phyloP scores from a whole-genome alignment of 37 sponge, comb jelly and placozoan genomes.

The Bolinopsis microptera region DNA sequence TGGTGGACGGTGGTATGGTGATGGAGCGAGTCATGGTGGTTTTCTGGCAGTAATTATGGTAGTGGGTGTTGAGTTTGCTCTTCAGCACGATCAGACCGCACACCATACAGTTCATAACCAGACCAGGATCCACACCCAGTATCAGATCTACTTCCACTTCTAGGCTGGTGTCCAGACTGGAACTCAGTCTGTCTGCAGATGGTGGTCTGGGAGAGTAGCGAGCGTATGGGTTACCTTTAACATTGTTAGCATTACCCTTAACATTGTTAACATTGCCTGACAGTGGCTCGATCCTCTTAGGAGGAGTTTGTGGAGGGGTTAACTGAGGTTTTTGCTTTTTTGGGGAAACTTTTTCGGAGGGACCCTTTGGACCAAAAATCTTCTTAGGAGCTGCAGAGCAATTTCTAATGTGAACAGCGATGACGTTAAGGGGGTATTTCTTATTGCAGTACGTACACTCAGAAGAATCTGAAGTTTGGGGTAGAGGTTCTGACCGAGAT shows the following conservation, averaged over 20 bases:
- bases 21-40: neutral
- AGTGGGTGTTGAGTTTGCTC: slow-evolving; percentile 64
- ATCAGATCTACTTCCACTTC: slow-evolving; percentile 50
- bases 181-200: neutral
- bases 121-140: slow-evolving; percentile 42
- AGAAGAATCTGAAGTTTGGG: neutral
- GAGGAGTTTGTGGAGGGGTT: neutral
- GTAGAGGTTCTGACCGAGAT: neutral
- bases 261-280: no score
- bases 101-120: slow-evolving; percentile 55
- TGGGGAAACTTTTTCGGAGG: neutral
- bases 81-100: slow-evolving; percentile 41
- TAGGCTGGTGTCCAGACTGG: slow-evolving; percentile 32
- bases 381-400: slow-evolving; percentile 11
- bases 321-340: neutral
- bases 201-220: slow-evolving; percentile 1
- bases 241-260: neutral
- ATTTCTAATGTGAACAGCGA: neutral
- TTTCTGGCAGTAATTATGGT: slow-evolving; percentile 37
- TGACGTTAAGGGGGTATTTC: neutral
- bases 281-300: neutral
- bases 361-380: neutral
- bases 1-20: neutral
- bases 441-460: neutral
- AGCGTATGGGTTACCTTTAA: neutral